These are phyloP conservation scores for Sepiola atlantica DNA, from an alignment of 2,888 invertebrate species.

Conservation along the genomic window DNA sequence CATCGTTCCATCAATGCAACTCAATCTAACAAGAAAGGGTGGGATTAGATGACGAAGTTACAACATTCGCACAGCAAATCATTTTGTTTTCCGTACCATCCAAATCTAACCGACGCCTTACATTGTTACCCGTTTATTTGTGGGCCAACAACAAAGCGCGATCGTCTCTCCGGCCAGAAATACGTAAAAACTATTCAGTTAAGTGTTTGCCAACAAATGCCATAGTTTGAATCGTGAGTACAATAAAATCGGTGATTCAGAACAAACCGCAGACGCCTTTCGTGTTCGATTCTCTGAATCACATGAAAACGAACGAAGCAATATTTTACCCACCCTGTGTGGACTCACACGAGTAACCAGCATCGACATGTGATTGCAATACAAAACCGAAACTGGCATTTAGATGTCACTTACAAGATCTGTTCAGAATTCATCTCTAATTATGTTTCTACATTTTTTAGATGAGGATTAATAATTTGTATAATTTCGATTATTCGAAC, in stretches of 20 bases:
- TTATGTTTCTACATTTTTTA: too few relatives aligned
- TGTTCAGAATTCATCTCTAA: too few relatives aligned
- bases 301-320: not conserved
- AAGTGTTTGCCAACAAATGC: not conserved
- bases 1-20: not conserved
- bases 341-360: not conserved
- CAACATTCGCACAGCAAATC: not conserved
- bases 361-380: not conserved
- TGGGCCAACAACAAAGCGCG: not conserved
- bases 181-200: not conserved
- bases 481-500: too few relatives aligned
- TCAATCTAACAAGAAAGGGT: not conserved
- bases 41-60: not conserved
- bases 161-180: not conserved
- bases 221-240: not conserved
- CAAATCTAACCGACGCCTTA: not conserved
- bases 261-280: not conserved
- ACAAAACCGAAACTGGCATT: not conserved
- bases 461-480: too few relatives aligned
- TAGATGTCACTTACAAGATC: not conserved
- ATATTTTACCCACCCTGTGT: not conserved
- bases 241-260: not conserved
- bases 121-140: not conserved
- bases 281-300: not conserved
- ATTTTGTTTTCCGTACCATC: not conserved